Evolutionary conservation across 2,797 vertebrate genomes (phyloP).

Genomic region (Myotis findleyi): DNA sequence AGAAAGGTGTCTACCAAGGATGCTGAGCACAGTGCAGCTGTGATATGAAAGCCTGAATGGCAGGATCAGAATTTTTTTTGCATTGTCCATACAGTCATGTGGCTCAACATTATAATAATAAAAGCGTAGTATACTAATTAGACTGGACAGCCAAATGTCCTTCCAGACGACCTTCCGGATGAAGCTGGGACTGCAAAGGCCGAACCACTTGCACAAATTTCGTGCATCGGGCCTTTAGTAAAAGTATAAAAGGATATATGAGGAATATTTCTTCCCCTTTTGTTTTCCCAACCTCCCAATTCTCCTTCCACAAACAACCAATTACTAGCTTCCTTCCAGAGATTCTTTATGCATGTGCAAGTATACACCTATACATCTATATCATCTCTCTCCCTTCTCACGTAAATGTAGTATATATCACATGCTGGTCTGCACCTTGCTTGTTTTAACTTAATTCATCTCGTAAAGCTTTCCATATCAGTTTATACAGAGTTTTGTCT

Average conservation of each 20-base stretch:
- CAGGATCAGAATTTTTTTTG: not conserved
- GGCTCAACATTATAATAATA: not conserved
- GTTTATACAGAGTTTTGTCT: constrained; percentile 56
- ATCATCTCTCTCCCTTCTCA: not conserved
- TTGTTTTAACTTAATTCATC: constrained; percentile 27
- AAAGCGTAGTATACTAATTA: too few relatives aligned
- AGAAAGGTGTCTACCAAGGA: not conserved
- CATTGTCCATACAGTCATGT: not conserved
- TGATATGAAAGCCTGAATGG: not conserved
- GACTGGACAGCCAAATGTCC: too few relatives aligned
- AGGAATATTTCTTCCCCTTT: not conserved
- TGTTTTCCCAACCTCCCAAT: not conserved
- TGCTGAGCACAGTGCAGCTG: not conserved
- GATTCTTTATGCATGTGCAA: not conserved
- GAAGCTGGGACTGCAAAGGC: too few relatives aligned
- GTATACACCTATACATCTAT: not conserved
- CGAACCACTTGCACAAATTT: too few relatives aligned
- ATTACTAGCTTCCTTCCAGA: not conserved
- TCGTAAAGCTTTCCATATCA: not conserved
- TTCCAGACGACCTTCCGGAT: too few relatives aligned
- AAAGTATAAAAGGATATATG: not conserved
- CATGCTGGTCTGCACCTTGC: not conserved
- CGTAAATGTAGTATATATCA: not conserved
- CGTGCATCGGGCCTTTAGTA: not conserved
- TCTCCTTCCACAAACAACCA: not conserved